These are phyloP conservation scores for Drosophila tanythrix DNA, from an alignment of 2,888 invertebrate genomes.

Conservation along the genomic window DNA sequence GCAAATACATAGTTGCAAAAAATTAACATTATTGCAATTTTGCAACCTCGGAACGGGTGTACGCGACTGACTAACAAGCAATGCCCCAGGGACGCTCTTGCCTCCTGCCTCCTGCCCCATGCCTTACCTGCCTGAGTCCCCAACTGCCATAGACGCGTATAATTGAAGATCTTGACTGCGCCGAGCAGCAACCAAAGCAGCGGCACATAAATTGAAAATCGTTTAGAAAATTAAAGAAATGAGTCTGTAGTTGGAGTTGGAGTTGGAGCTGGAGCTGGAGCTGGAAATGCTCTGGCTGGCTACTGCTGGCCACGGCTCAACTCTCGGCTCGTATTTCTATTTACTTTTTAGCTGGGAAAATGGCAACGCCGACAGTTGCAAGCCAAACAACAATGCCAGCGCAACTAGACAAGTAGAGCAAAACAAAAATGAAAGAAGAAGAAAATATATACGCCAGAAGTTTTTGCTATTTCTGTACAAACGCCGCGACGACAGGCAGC, in stretches of 20 bases:
- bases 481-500: slow-evolving; percentile 63
- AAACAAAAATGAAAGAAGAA: slow-evolving; percentile 52
- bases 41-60: slow-evolving; percentile 40
- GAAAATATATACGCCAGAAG: slow-evolving; percentile 50
- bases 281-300: slow-evolving; percentile 2
- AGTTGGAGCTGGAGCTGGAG: slow-evolving; percentile 2
- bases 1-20: slow-evolving; percentile 68
- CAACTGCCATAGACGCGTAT: slow-evolving; percentile 31
- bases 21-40: slow-evolving; percentile 76
- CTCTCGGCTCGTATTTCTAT: slow-evolving; percentile 52
- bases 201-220: slow-evolving; percentile 67
- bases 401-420: slow-evolving; percentile 54
- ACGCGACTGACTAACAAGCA: slow-evolving; percentile 54
- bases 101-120: slow-evolving; percentile 6
- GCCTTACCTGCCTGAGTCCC: slow-evolving; percentile 36
- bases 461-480: slow-evolving; percentile 37
- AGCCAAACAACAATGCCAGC: slow-evolving; percentile 32
- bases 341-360: slow-evolving; percentile 47
- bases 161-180: slow-evolving; percentile 59
- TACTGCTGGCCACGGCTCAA: slow-evolving; percentile 43
- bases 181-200: slow-evolving; percentile 3
- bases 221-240: slow-evolving; percentile 71
- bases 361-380: slow-evolving; percentile 62
- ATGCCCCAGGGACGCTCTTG: slow-evolving; percentile 46
- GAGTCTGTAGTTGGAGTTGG: slow-evolving; percentile 30